These are phyloP conservation scores for Chrysochloris asiatica DNA, from an alignment of 2,113 vertebrate species.

Conservation along the genomic window DNA sequence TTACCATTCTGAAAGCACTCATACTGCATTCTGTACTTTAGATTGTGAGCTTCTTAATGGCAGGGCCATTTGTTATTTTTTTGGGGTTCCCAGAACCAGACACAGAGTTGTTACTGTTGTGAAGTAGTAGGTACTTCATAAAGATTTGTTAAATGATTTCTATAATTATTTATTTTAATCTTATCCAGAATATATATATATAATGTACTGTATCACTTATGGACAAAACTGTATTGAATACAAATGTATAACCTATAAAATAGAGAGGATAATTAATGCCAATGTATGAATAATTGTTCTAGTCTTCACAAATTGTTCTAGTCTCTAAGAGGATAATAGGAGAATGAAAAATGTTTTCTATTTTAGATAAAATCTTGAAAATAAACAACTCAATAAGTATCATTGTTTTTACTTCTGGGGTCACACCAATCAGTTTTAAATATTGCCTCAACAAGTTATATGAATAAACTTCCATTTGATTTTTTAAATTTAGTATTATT, in stretches of 20 bases:
- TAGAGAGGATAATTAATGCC: conserved; percentile 17
- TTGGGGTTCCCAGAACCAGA: conserved; percentile 2
- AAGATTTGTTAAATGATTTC: conserved; percentile 65
- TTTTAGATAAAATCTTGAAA: conserved; percentile 63
- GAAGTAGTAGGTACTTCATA: neutral
- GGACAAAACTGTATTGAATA: neutral
- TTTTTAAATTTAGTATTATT: neutral
- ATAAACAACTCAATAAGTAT: conserved; percentile 21
- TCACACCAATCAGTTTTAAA: neutral
- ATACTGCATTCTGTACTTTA: neutral
- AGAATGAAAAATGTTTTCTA: conserved; percentile 43
- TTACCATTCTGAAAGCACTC: neutral
- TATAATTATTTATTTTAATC: conserved; percentile 57
- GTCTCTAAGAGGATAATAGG: conserved; percentile 2
- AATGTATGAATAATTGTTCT: conserved; percentile 34
- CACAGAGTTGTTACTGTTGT: too few relatives aligned
- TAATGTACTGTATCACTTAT: conserved; percentile 34
- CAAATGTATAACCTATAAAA: neutral
- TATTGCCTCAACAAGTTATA: conserved; percentile 24
- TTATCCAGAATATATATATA: conserved; percentile 32
- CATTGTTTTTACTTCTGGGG: conserved; percentile 39
- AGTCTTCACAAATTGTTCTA: conserved; percentile 28
- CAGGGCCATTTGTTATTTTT: conserved; percentile 60
- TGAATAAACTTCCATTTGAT: neutral
- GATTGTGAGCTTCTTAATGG: conserved; percentile 39